Percentiles rank a stretch among this genome's conserved stretches.
These are phyloP conservation scores for Centropristis striata DNA, from an alignment of 2,113 vertebrate species.

Conservation along the genomic window DNA sequence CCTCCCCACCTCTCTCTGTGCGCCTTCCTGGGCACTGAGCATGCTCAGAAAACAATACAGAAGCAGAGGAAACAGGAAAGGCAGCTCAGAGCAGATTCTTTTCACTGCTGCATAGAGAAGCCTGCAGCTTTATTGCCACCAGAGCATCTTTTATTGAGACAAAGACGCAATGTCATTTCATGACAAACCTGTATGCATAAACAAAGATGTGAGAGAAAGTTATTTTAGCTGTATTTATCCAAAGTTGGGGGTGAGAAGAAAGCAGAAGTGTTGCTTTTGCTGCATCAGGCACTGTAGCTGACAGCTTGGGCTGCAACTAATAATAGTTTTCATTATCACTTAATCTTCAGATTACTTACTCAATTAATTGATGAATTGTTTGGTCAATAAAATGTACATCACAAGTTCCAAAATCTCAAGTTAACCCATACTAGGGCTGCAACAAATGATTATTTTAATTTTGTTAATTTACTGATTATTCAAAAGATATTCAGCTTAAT, in stretches of 20 bases:
- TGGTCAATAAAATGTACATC: too few relatives aligned
- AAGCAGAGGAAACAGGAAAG: constrained; percentile 51
- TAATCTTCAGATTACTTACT: too few relatives aligned
- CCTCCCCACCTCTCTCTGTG: neutral
- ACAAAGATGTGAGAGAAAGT: neutral
- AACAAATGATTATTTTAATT: too few relatives aligned
- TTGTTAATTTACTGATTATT: too few relatives aligned
- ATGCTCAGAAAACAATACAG: constrained; percentile 56
- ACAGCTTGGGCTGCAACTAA: neutral
- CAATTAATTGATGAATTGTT: too few relatives aligned
- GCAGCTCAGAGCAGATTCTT: constrained; percentile 14
- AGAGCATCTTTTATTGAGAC: neutral
- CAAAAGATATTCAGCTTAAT: too few relatives aligned
- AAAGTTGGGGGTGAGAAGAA: neutral
- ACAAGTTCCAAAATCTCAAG: too few relatives aligned
- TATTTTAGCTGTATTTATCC: neutral
- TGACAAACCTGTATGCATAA: neutral
- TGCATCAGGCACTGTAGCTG: neutral
- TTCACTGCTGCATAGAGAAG: neutral
- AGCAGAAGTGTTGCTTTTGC: neutral
- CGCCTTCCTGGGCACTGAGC: constrained; percentile 42
- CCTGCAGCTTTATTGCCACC: neutral
- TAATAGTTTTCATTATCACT: neutral
- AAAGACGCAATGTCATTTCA: neutral
- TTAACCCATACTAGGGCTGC: too few relatives aligned